Percentiles rank a stretch among this genome's conserved stretches.
Evolutionary conservation across 2,797 vertebrate species (phyloP).

Genomic region (Macropus fuliginosus): DNA sequence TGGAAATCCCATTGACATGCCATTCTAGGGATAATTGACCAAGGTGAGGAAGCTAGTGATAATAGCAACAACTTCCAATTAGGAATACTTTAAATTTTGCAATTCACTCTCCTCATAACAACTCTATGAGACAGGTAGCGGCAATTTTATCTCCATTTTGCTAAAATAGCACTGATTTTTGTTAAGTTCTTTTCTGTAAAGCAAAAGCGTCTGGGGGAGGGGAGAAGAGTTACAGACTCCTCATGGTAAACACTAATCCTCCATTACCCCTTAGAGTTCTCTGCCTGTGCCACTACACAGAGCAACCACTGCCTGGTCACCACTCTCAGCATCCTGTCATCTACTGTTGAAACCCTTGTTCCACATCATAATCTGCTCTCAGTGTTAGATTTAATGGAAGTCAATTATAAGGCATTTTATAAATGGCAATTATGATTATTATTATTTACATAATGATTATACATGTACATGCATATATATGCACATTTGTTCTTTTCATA

Average conservation of each 20-base stretch:
- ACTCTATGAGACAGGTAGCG: not conserved
- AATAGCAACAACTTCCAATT: not conserved
- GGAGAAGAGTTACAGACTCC: not conserved
- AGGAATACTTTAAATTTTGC: not conserved
- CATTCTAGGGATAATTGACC: not conserved
- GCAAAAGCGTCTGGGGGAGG: not conserved
- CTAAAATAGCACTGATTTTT: not conserved
- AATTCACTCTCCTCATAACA: not conserved
- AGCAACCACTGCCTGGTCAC: not conserved
- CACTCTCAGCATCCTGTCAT: no score
- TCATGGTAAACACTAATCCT: not conserved
- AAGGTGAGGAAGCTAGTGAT: not conserved
- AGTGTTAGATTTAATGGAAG: not conserved
- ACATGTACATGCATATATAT: not conserved
- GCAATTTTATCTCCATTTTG: not conserved
- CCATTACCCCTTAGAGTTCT: not conserved
- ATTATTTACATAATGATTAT: not conserved
- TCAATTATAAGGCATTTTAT: not conserved
- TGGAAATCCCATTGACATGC: not conserved
- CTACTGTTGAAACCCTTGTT: not conserved
- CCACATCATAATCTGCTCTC: not conserved
- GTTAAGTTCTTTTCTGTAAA: not conserved
- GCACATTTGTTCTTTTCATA: not conserved
- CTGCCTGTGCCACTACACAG: not conserved
- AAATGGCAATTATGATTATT: not conserved